A percentile compares a stretch with the other conserved stretches of the same genome.
These are phyloP conservation scores for Lamellibrachia satsuma DNA, from an alignment of 2,888 invertebrate species.

Conservation along the genomic window DNA sequence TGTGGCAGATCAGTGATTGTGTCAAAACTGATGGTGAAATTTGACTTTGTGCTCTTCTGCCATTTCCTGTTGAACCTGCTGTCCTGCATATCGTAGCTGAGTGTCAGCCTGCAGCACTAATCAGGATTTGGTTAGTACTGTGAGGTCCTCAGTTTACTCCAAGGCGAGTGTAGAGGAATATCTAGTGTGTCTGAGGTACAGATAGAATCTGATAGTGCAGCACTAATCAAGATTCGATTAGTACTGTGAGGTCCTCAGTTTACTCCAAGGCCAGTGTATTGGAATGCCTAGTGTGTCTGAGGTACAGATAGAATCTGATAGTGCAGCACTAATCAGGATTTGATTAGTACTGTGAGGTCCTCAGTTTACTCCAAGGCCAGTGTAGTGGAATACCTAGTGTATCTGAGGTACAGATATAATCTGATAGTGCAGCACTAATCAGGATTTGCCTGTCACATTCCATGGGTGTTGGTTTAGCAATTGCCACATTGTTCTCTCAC, in stretches of 20 bases:
- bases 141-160: background rate
- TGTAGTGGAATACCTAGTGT: background rate
- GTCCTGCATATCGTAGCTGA: no score
- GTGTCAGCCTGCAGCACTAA: no score
- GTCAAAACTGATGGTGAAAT: no score
- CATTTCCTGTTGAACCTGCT: no score
- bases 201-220: background rate
- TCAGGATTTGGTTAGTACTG: no score
- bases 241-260: background rate
- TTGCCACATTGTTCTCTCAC: background rate
- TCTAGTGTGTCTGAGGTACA: background rate
- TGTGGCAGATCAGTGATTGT: no score
- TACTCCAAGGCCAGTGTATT: background rate
- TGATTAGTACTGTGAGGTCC: background rate
- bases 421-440: background rate
- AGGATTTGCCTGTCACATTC: background rate
- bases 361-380: background rate
- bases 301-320: background rate
- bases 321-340: background rate
- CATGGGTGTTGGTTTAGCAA: background rate
- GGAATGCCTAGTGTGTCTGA: background rate
- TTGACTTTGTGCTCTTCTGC: no score
- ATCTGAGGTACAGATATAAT: background rate
- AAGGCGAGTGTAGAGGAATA: background rate
- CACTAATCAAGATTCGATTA: no score